Evolutionary conservation across 35 echinoderm and acorn worm species (phyloP).

Genomic region (Stichopus chloronotus): DNA sequence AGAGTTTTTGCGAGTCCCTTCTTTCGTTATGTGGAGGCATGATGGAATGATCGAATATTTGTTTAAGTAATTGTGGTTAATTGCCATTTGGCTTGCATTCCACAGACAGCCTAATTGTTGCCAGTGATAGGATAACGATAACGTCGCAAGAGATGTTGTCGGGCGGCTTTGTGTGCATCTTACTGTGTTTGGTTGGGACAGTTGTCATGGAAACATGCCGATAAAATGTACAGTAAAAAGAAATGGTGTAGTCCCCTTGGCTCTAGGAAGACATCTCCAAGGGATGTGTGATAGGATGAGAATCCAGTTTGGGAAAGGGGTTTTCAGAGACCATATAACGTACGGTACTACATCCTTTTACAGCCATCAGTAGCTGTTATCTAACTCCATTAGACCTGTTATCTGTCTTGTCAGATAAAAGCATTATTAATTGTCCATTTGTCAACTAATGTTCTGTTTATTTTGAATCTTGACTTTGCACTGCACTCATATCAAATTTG

Average conservation of each 20-base stretch:
- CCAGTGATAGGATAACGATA: background rate
- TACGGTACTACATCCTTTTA: no score
- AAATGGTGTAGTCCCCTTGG: background rate
- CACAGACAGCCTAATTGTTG: background rate
- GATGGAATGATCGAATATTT: conserved; percentile 14
- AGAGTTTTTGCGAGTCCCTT: background rate
- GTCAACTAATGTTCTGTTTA: no score
- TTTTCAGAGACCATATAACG: no score
- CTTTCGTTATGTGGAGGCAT: background rate
- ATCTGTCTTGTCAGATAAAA: no score
- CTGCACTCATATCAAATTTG: no score
- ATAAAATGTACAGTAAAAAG: background rate
- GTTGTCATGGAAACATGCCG: background rate
- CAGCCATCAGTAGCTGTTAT: no score
- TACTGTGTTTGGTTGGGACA: background rate
- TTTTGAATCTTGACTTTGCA: no score
- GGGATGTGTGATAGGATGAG: no score
- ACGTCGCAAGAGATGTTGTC: background rate
- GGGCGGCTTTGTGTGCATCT: background rate
- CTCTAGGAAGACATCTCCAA: no score
- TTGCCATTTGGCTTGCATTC: background rate
- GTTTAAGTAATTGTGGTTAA: background rate
- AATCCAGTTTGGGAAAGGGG: no score
- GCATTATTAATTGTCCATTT: no score
- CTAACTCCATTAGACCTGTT: no score